A percentile compares a stretch with the other conserved stretches of the same genome.
These are phyloP conservation scores for Cephalophus harveyi DNA, from an alignment of 2,113 vertebrate species.

Conservation along the genomic window DNA sequence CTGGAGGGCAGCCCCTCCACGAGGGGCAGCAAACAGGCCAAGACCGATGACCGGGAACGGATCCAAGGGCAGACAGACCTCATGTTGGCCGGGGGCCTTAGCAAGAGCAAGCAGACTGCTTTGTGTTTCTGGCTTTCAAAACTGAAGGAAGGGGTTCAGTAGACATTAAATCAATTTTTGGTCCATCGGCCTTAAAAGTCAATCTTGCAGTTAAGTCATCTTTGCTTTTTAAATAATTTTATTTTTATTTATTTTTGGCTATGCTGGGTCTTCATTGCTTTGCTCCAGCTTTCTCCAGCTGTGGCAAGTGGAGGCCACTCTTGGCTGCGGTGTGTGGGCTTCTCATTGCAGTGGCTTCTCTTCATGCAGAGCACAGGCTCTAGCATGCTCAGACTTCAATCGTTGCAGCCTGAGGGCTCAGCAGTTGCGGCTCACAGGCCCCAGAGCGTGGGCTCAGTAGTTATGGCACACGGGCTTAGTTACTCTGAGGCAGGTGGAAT, in stretches of 20 bases:
- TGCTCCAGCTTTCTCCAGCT: neutral
- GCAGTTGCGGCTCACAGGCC: neutral
- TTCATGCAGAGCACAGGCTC: neutral
- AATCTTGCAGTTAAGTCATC: neutral
- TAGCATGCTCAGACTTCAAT: neutral
- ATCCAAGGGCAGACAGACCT: constrained; percentile 24
- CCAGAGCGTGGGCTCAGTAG: neutral
- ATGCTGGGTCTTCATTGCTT: neutral
- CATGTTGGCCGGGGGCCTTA: neutral
- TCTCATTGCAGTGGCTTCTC: neutral
- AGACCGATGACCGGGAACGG: neutral
- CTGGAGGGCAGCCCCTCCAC: neutral
- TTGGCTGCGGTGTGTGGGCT: neutral
- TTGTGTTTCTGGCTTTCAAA: constrained; percentile 25
- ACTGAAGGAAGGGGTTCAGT: neutral
- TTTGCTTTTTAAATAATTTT: neutral
- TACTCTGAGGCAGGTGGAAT: neutral
- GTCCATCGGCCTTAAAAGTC: neutral
- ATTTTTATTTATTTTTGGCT: neutral
- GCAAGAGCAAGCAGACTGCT: constrained; percentile 16
- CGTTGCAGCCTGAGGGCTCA: neutral
- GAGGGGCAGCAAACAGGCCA: neutral
- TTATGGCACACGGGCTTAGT: neutral
- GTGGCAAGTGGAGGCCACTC: neutral
- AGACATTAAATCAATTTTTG: constrained; percentile 26